Base-by-base conservation (phyloP, 2,113 vertebrate species). In the Galbula dea region DNA sequence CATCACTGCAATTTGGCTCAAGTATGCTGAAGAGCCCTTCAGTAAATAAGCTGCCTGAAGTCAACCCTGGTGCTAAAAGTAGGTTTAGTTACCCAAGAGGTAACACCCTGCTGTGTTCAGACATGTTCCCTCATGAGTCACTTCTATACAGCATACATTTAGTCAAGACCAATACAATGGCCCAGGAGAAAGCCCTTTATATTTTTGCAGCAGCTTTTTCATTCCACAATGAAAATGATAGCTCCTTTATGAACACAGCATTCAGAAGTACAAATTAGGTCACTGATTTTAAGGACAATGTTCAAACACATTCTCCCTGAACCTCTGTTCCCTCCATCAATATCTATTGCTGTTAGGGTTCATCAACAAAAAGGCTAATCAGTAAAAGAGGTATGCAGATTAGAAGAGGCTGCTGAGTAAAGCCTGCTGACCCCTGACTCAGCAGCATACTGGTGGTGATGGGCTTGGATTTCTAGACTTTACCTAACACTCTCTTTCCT, bases 31-130 rank as follows among this genome's bases (percentile, higher is more conserved):
- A 90, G 68, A 93, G 63, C 46, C 68, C 66, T 86, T 81, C 86
- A 90, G 71, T 75, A 90, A 96, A 91, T 71, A 92, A 92, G 59
- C 59, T 89, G 59, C 73, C 93, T 92, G 46, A 86, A 92, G 81
- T 90, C 86, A 97, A 92, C 73, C 51, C 72, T 4, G 7, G 66
- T 78, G 77, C 83, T 93, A 95, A 88, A 95, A 91, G 93, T 72
- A 92, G 87, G 52, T 89, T 75, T 61, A 86, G 59, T 90, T 95
- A 92, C 83, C 89, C 59, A 91, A 90, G 59, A 95, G 87, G 93
- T 80, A 94, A 95, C 89, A 91, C 93, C 89, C 94, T 86, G 15
- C 73, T 23, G 2, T 72, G 94, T 58, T 54, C 43, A 85, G 88
- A 82, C 89, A 1, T 22, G 93, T 43, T 80, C 49, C 30, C 57